Percentiles rank a stretch among this genome's conserved stretches.
phyloP scores from a whole-genome alignment of 2,797 vertebrate species.

The Onychomys leucogaster region DNA sequence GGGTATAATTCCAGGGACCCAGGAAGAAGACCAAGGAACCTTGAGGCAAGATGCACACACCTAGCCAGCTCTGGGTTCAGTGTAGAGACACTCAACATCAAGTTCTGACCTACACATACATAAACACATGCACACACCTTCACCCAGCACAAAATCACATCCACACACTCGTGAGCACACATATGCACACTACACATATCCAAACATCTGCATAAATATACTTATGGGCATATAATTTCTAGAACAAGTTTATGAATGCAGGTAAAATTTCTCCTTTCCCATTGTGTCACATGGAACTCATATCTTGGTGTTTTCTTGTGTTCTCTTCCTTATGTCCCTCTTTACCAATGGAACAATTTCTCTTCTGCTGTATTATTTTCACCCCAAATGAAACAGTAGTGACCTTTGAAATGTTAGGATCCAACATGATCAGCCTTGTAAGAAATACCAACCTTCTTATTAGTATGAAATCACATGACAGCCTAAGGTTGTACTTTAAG shows the following conservation, averaged over 20 bases:
- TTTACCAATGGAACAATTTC: background rate
- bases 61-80: background rate
- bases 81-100: background rate
- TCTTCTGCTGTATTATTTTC: slow-evolving; percentile 45
- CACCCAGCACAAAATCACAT: background rate
- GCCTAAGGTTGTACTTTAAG: background rate
- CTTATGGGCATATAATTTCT: background rate
- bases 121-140: background rate
- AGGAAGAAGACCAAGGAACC: background rate
- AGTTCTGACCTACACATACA: background rate
- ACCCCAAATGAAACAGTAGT: background rate
- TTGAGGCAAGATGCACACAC: background rate
- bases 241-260: background rate
- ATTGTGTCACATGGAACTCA: background rate
- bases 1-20: background rate
- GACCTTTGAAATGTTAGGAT: slow-evolving; percentile 30
- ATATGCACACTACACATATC: background rate
- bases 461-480: slow-evolving; percentile 41
- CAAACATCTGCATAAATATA: background rate
- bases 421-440: background rate
- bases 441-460: slow-evolving; percentile 15
- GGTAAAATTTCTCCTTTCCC: background rate
- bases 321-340: background rate
- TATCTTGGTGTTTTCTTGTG: background rate
- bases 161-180: background rate